Conservation (phyloP, 1,140 invertebrate species). For the Drusus annulatus region DNA sequence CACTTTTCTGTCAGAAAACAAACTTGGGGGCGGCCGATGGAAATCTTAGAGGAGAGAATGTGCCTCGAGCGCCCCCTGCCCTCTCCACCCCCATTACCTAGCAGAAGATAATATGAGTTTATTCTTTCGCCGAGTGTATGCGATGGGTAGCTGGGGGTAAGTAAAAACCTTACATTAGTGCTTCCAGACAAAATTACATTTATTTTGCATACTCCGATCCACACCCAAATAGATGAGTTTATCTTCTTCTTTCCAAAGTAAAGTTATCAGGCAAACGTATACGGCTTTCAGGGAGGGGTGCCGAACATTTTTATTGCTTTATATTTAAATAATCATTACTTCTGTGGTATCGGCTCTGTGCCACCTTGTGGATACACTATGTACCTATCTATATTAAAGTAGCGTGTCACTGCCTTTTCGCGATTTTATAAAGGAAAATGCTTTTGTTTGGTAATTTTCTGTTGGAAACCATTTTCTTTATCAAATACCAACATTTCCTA, state of each 20-base stretch:
- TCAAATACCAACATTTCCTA: too few species aligned
- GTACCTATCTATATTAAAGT: too few species aligned
- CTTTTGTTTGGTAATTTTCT: too few species aligned
- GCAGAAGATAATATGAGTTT: conserved; percentile 55
- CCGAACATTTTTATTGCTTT: conserved; percentile 25
- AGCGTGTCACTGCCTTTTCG: too few species aligned
- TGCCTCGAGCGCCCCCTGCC: not conserved
- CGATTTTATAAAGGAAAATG: too few species aligned
- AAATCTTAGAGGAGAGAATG: conserved; percentile 26
- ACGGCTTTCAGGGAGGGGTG: not conserved
- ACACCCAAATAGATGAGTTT: conserved; percentile 58
- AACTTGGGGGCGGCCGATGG: conserved; percentile 55
- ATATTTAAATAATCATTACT: conserved; percentile 11
- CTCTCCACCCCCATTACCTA: conserved; percentile 27
- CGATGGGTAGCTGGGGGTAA: conserved; percentile 42
- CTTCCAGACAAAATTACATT: conserved; percentile 60
- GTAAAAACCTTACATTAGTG: conserved; percentile 60
- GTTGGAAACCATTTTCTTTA: too few species aligned
- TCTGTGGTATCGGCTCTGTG: not conserved
- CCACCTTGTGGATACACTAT: too few species aligned
- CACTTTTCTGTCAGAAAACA: conserved; percentile 58
- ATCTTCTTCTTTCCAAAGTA: conserved; percentile 57
- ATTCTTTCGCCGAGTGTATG: conserved; percentile 57
- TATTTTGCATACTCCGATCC: conserved; percentile 59
- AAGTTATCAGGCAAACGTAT: conserved; percentile 54